These are phyloP conservation scores for Ormia ochracea DNA, from an alignment of 2,888 invertebrate genomes.

Conservation along the genomic window DNA sequence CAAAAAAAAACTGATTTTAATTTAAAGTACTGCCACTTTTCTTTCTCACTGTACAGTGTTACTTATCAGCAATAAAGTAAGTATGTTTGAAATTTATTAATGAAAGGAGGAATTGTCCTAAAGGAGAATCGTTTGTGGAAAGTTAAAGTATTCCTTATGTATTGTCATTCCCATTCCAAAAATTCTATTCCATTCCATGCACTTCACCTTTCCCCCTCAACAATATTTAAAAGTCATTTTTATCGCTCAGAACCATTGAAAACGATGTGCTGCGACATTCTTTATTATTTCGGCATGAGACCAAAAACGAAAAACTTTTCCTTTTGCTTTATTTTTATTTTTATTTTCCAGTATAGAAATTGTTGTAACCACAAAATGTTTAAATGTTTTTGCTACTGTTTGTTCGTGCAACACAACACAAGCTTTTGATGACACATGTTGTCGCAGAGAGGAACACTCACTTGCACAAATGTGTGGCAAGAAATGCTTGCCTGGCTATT, in stretches of 20 bases:
- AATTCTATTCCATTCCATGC: not conserved
- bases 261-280: slow-evolving; percentile 38
- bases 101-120: slow-evolving; percentile 36
- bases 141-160: slow-evolving; percentile 20
- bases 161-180: not conserved
- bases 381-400: slow-evolving; percentile 62
- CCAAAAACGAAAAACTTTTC: not conserved
- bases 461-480: slow-evolving; percentile 7
- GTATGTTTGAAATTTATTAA: not conserved
- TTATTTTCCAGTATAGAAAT: slow-evolving; percentile 12
- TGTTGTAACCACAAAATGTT: slow-evolving; percentile 59
- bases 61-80: not conserved
- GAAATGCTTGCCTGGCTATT: slow-evolving; percentile 19
- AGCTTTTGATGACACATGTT: slow-evolving; percentile 58
- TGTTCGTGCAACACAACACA: slow-evolving; percentile 36
- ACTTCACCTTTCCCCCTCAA: not conserved
- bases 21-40: too few species aligned
- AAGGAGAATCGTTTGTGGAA: slow-evolving; percentile 29
- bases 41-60: too few species aligned
- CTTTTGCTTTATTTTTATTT: not conserved
- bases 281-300: slow-evolving; percentile 17
- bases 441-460: slow-evolving; percentile 16
- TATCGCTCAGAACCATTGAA: not conserved
- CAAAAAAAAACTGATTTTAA: too few species aligned
- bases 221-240: slow-evolving; percentile 5